Percentiles rank a stretch among this genome's conserved stretches.
Evolutionary conservation across 2,888 invertebrate species (phyloP).

Genomic region (Julus scandinavius): DNA sequence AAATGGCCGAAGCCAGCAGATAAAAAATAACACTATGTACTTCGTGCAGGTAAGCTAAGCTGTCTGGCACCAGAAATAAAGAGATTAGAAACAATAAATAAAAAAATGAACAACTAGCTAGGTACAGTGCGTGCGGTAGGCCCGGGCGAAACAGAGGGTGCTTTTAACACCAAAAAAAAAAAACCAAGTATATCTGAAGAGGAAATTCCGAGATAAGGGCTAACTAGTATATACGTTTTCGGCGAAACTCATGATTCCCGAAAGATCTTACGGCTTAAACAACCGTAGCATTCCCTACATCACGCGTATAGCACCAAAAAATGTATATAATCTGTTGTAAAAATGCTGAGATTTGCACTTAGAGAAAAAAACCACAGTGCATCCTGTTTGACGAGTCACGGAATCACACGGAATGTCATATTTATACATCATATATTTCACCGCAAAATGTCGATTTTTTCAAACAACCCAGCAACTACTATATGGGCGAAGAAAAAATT

Average conservation of each 20-base stretch:
- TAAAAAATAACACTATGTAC: not conserved
- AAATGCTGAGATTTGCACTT: not conserved
- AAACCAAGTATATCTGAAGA: not conserved
- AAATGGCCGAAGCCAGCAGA: not conserved
- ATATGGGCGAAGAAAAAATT: too few species aligned
- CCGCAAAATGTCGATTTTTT: too few species aligned
- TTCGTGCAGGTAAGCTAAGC: not conserved
- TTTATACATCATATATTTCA: too few species aligned
- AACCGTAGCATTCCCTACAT: not conserved
- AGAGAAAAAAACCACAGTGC: not conserved
- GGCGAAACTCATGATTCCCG: not conserved
- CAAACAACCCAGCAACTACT: too few species aligned
- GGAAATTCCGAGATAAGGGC: not conserved
- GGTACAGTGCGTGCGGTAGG: not conserved
- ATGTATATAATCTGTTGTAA: not conserved
- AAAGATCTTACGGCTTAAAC: not conserved
- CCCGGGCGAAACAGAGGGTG: not conserved
- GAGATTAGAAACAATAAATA: not conserved
- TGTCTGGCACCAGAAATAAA: not conserved
- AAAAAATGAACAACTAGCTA: not conserved
- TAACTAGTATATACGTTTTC: not conserved
- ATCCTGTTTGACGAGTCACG: too few species aligned
- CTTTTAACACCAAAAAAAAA: not conserved
- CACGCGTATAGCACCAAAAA: not conserved
- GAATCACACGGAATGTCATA: too few species aligned